Evolutionary conservation across 37 sponge, comb jelly and placozoan species (phyloP), one percentile per base, ranked within the genome.

Genomic region (Aplysina aerophoba): DNA sequence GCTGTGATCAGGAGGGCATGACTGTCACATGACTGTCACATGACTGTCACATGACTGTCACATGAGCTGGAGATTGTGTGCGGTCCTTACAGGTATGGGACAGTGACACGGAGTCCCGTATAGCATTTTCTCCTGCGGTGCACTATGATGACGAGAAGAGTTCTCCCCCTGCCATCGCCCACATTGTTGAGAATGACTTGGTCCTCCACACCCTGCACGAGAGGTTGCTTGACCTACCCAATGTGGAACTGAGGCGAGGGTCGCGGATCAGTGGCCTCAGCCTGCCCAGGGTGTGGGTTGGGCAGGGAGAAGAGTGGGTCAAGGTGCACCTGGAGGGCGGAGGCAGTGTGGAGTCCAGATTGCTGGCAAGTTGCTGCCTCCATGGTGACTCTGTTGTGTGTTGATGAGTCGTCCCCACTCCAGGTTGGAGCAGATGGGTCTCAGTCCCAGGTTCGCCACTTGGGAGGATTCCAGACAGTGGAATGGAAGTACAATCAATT

Each of bases 401-500:
- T 5, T 13, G 14, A 44, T 30, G 50, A 16, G 40, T 6, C 40
- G 22, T 22, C 22, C 65, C 19, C 39, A 12, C 33, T 40, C 25
- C 38, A 92, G 93, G 59, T 95, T 75, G 95, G 95, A 2, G 92
- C 95, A 55, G 95, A 95, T 81, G 95, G 95, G 0, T 71, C 88
- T 55, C 50, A 71, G 61, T 95, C 95, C 22, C 34, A 44, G 22
- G 69, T 95, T 11, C 84, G 95, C 16, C 73, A 85, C n/a, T 60
- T 84, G 14, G 55, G 78, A 68, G 90, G 87, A 20, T 63, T 89
- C 22, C 60, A 66, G 37, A 39, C 57, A 24, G 50, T 90, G 56
- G 65, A 69, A 34, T 93, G 90, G 94, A 82, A 62, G 55, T 90
- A 95, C 58, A 36, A 87, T 35, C 95, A 95, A 81, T 83, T 80